Conservation (phyloP, 2,888 invertebrate species). For the Callinectes sapidus region DNA sequence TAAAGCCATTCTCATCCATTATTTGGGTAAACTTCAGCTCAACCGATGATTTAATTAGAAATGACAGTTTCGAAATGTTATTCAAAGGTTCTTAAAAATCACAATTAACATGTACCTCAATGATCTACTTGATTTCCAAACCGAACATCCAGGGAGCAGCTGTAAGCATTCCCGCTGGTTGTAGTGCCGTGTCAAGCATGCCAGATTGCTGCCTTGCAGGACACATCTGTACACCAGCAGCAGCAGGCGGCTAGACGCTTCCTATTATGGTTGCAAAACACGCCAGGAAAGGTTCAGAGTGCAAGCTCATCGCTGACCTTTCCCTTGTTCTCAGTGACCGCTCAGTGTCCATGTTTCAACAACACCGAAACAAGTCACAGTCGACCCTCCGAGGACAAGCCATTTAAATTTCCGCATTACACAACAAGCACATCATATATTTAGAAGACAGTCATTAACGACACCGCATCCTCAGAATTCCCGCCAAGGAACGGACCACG, state of each 20-base stretch:
- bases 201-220: not conserved
- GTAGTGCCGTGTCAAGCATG: not conserved
- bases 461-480: not conserved
- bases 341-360: not conserved
- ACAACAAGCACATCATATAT: not conserved
- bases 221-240: not conserved
- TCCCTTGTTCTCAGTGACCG: not conserved
- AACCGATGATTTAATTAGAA: no score
- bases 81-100: not conserved
- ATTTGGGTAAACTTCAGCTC: no score
- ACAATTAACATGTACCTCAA: not conserved
- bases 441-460: not conserved
- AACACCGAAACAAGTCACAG: not conserved
- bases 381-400: not conserved
- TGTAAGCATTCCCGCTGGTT: not conserved
- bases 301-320: not conserved
- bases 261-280: not conserved
- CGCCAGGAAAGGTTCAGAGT: not conserved
- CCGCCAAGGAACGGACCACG: not conserved
- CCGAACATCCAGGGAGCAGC: not conserved
- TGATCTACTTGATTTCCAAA: not conserved
- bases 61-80: no score
- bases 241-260: not conserved
- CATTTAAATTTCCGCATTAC: not conserved
- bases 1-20: no score